Conservation (phyloP, 1,140 invertebrate species). For the Holcopasites calliopsidis region DNA sequence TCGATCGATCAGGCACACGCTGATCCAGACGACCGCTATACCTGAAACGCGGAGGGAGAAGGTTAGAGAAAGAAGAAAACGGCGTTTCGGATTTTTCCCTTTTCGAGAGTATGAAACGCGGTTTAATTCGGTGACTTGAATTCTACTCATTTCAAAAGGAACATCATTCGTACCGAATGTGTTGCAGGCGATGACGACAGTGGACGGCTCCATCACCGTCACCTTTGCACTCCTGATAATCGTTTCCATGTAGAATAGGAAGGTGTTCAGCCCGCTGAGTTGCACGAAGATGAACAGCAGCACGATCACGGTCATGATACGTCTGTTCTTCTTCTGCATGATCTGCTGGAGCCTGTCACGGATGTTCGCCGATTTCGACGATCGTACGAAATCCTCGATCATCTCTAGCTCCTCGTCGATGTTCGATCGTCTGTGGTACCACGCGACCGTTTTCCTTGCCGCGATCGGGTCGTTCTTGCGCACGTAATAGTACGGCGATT, state of each 20-base stretch:
- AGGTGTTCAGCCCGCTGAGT: constrained; percentile 87
- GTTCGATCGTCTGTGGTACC: constrained; percentile 64
- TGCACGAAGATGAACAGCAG: constrained; percentile 87
- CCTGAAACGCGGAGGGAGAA: constrained; percentile 27
- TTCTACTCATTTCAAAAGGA: not conserved
- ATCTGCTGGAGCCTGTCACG: constrained; percentile 46
- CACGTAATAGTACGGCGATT: constrained; percentile 86
- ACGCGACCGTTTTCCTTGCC: constrained; percentile 74
- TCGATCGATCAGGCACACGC: constrained; percentile 82
- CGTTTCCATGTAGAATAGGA: constrained; percentile 87
- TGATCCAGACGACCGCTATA: constrained; percentile 38
- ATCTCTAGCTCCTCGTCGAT: constrained; percentile 55
- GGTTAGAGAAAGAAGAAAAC: too few species aligned
- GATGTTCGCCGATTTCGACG: constrained; percentile 14
- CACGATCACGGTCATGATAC: constrained; percentile 83
- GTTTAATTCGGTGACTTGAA: too few species aligned
- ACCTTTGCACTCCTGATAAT: constrained; percentile 84
- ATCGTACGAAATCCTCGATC: constrained; percentile 58
- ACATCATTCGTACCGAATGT: constrained; percentile 84
- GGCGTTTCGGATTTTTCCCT: too few species aligned
- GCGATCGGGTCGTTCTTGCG: constrained; percentile 81
- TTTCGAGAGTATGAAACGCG: too few species aligned
- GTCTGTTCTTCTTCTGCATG: constrained; percentile 78
- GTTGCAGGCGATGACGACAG: constrained; percentile 84
- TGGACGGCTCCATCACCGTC: constrained; percentile 74